phyloP scores from a whole-genome alignment of 2,797 vertebrate species.

The Syngnathus acus region DNA sequence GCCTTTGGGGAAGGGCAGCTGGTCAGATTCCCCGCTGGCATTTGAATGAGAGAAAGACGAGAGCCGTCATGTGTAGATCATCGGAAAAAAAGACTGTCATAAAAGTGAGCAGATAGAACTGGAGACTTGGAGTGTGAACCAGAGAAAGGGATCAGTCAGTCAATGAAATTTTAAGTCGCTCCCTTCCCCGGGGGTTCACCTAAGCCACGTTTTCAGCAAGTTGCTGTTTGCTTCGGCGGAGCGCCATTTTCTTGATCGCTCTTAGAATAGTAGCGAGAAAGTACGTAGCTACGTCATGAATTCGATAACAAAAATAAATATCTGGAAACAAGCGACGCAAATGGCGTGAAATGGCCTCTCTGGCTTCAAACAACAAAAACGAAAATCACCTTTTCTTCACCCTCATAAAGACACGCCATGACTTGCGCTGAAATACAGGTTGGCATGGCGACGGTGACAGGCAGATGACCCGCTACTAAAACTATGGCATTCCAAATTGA shows the following conservation, averaged over 20 bases:
- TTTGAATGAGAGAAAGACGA: constrained; percentile 48
- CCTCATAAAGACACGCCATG: constrained; percentile 22
- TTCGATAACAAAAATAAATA: too few relatives aligned
- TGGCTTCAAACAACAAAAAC: neutral
- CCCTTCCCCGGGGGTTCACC: neutral
- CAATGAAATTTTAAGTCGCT: neutral
- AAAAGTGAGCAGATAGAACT: constrained; percentile 33
- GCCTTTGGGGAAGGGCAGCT: constrained; percentile 49
- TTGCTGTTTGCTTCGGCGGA: neutral
- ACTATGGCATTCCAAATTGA: constrained; percentile 73
- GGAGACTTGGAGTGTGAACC: constrained; percentile 40
- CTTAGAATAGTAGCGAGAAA: neutral
- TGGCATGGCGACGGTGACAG: constrained; percentile 73
- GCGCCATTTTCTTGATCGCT: neutral
- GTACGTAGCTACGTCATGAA: neutral
- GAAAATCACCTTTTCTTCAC: neutral
- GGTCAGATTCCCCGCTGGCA: constrained; percentile 41
- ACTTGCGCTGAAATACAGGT: constrained; percentile 61
- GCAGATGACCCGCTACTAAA: constrained; percentile 67
- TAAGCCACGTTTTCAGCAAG: neutral
- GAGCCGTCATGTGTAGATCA: constrained; percentile 33
- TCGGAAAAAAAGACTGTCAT: constrained; percentile 34
- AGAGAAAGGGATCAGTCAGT: constrained; percentile 23
- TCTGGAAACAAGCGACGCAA: too few relatives aligned
- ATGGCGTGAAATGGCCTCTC: too few relatives aligned